phyloP scores from a whole-genome alignment of 2,113 vertebrate species.

The Trogon surrucura region DNA sequence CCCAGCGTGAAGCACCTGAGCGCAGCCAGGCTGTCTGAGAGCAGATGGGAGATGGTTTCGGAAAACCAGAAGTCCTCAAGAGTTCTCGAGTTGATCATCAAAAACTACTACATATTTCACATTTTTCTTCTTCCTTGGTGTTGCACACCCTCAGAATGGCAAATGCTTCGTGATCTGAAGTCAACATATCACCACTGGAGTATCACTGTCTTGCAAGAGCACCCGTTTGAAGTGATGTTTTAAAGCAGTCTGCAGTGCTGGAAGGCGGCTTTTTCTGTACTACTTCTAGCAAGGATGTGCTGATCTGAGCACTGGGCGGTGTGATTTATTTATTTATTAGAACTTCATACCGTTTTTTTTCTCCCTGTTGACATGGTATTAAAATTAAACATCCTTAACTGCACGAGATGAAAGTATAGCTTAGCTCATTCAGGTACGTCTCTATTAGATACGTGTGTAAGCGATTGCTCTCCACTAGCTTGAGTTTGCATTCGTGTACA shows the following conservation, averaged over 20 bases:
- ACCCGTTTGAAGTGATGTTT: background rate
- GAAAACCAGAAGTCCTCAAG: background rate
- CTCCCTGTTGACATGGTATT: background rate
- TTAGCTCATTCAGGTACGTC: background rate
- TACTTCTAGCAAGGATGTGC: conserved; percentile 40
- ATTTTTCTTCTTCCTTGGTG: background rate
- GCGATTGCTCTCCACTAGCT: accelerated
- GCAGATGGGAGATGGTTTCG: background rate
- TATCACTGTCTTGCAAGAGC: background rate
- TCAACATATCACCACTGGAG: background rate
- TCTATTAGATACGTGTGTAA: background rate
- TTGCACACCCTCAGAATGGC: background rate
- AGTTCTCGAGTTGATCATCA: background rate
- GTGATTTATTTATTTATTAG: conserved; percentile 61
- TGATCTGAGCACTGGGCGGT: background rate
- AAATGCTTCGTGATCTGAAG: background rate
- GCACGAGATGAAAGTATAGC: background rate
- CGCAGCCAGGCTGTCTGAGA: conserved; percentile 28
- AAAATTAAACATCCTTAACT: conserved; percentile 46
- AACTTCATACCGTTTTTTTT: background rate
- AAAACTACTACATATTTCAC: background rate
- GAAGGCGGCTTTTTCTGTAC: background rate
- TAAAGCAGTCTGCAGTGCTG: conserved; percentile 11
- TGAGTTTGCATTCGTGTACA: background rate
- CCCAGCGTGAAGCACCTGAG: background rate